Conservation (phyloP, 2,888 invertebrate species). For the Macaria notata region DNA sequence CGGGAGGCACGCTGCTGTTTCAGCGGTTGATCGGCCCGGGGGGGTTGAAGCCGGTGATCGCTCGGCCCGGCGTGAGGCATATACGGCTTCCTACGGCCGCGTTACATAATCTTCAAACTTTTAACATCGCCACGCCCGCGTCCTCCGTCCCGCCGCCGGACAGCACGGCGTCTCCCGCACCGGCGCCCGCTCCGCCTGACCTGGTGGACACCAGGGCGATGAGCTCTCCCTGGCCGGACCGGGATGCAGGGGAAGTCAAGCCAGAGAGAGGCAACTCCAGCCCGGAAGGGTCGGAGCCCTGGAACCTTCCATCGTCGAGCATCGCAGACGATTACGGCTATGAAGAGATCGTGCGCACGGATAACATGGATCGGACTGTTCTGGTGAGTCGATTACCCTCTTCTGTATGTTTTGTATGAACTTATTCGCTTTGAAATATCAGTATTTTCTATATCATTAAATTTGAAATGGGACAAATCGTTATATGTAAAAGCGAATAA, state of each 20-base stretch:
- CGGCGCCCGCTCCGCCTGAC: constrained; percentile 64
- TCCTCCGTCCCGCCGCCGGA: constrained; percentile 61
- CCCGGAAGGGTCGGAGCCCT: constrained; percentile 69
- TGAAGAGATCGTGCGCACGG: constrained; percentile 69
- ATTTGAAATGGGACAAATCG: too few species aligned
- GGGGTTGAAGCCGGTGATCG: constrained; percentile 78
- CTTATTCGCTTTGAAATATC: constrained; percentile 23
- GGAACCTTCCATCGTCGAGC: constrained; percentile 60
- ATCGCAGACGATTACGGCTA: constrained; percentile 66
- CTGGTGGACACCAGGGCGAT: constrained; percentile 62
- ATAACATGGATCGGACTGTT: constrained; percentile 71
- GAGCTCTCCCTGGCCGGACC: constrained; percentile 67
- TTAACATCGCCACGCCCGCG: constrained; percentile 57
- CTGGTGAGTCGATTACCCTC: constrained; percentile 58
- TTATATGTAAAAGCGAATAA: constrained; percentile 7
- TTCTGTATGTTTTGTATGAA: constrained; percentile 12
- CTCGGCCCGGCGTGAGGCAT: constrained; percentile 82
- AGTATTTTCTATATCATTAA: neutral
- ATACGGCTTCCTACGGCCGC: constrained; percentile 72
- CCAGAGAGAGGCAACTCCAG: constrained; percentile 60
- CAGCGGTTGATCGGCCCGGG: constrained; percentile 86
- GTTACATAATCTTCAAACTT: constrained; percentile 70
- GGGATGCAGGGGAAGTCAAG: constrained; percentile 55
- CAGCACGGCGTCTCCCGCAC: constrained; percentile 58
- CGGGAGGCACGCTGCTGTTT: constrained; percentile 84